Evolutionary conservation across 2,113 vertebrate species (phyloP).

Genomic region (Rhizomys pruinosus): DNA sequence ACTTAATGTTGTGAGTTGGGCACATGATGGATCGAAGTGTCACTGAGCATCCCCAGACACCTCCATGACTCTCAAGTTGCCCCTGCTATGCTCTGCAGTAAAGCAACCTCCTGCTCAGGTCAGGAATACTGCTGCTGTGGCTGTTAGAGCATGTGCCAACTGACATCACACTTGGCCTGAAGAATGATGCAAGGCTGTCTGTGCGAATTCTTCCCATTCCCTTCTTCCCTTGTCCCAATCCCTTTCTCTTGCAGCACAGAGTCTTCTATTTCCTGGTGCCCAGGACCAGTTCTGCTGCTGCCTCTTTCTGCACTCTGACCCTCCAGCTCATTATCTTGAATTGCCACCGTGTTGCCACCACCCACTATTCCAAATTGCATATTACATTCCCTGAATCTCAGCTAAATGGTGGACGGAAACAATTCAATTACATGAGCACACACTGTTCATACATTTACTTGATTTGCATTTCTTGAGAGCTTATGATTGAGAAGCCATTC

Average conservation of each 20-base stretch:
- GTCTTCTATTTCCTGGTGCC: neutral
- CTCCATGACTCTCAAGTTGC: neutral
- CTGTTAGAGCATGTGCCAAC: neutral
- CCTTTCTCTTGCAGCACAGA: neutral
- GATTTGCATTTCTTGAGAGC: neutral
- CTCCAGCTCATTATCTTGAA: neutral
- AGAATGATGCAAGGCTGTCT: neutral
- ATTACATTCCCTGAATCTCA: neutral
- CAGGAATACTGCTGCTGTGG: neutral
- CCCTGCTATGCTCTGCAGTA: neutral
- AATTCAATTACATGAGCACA: neutral
- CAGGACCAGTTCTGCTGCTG: neutral
- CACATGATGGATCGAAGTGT: neutral
- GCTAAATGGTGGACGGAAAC: neutral
- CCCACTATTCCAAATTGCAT: neutral
- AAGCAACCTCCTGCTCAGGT: neutral
- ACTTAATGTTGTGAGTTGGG: neutral
- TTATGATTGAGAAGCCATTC: neutral
- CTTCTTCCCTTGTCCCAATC: neutral
- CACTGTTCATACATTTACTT: neutral
- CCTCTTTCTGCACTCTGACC: neutral
- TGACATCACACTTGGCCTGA: neutral
- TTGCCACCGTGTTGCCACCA: neutral
- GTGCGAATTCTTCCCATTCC: neutral
- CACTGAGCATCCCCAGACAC: neutral